Evolutionary conservation across 2,888 invertebrate genomes (phyloP).

Genomic region (Eledona agricola): DNA sequence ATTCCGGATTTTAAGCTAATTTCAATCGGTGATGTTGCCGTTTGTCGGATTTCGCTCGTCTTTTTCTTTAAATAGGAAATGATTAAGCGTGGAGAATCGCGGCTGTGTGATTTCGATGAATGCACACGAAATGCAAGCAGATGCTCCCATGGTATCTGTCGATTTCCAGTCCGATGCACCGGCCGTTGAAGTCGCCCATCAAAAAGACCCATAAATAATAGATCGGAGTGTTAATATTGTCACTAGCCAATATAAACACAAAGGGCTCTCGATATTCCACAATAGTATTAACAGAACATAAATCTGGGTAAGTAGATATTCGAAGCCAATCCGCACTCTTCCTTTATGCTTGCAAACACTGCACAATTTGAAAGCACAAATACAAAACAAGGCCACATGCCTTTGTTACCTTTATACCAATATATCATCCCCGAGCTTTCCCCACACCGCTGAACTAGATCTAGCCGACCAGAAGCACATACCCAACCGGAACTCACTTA

Average conservation of each 20-base stretch:
- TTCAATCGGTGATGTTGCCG: conserved; percentile 1
- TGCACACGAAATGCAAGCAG: conserved; percentile 51
- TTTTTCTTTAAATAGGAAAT: conserved; percentile 42
- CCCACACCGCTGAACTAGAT: conserved; percentile 58
- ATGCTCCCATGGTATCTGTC: conserved; percentile 54
- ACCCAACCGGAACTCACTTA: conserved; percentile 41
- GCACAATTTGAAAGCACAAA: conserved; percentile 55
- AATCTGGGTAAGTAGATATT: conserved; percentile 58
- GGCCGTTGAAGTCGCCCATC: conserved; percentile 58
- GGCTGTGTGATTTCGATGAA: no score
- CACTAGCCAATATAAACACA: conserved; percentile 61
- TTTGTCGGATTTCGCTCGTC: conserved; percentile 1
- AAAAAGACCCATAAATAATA: conserved; percentile 55
- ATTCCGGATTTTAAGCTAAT: conserved; percentile 7
- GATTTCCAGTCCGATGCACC: conserved; percentile 56
- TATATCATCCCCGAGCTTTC: conserved; percentile 50
- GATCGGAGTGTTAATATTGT: conserved; percentile 57
- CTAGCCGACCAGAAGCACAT: conserved; percentile 46
- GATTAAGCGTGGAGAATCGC: conserved; percentile 44
- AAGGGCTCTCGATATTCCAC: conserved; percentile 58
- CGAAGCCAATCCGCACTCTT: conserved; percentile 55
- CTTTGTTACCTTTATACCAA: conserved; percentile 47
- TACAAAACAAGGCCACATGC: conserved; percentile 57
- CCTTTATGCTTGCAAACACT: conserved; percentile 56
- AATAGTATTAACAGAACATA: conserved; percentile 62